These are phyloP conservation scores for Dendrocincla tyrannina DNA, from an alignment of 2,797 vertebrate genomes.

Conservation along the genomic window DNA sequence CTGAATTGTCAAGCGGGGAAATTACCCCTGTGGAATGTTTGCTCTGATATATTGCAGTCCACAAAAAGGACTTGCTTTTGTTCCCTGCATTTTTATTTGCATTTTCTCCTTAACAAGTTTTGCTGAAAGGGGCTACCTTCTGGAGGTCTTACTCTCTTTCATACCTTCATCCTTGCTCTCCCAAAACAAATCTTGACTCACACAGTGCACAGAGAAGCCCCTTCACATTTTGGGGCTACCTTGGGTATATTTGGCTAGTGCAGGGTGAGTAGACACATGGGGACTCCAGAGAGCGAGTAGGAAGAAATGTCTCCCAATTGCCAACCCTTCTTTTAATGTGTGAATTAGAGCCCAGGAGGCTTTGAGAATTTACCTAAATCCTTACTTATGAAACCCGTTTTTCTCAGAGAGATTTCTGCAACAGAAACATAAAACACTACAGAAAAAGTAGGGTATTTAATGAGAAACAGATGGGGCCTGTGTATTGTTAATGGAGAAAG, in stretches of 20 bases:
- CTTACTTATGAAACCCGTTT: background rate
- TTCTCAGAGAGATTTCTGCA: background rate
- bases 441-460: constrained; percentile 17
- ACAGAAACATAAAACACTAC: background rate
- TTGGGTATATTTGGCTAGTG: background rate
- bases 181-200: background rate
- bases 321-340: background rate
- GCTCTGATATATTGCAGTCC: background rate
- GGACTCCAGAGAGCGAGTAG: background rate
- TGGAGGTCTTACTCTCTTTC: background rate
- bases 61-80: background rate
- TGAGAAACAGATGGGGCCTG: constrained; percentile 57
- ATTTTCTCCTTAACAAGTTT: background rate
- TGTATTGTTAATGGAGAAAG: constrained; percentile 5
- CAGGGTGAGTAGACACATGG: rapidly evolving
- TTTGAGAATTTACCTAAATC: background rate
- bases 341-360: background rate
- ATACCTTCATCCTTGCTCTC: background rate
- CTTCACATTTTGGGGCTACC: background rate
- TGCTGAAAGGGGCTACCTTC: background rate
- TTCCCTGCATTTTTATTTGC: background rate
- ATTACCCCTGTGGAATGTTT: background rate
- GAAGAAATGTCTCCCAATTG: background rate
- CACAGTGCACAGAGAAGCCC: background rate
- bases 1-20: background rate